Conservation (phyloP, 1,140 invertebrate genomes). For the Triops cancriformis region DNA sequence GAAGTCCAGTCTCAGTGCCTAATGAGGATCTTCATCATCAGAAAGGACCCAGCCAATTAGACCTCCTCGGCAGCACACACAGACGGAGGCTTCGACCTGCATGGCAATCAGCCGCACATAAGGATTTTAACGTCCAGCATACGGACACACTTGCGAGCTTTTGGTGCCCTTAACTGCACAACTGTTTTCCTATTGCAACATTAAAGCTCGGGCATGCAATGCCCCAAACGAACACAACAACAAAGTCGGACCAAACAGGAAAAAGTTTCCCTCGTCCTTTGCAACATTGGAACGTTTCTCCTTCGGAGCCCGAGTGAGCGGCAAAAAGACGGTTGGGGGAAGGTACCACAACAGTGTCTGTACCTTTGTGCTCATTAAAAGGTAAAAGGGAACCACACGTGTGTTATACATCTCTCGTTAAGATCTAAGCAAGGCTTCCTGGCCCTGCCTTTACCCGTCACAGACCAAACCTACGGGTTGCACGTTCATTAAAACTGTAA, state of each 20-base stretch:
- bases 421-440: not conserved
- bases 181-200: constrained; percentile 4
- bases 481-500: not conserved
- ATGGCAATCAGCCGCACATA: not conserved
- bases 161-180: not conserved
- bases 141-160: not conserved
- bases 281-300: not conserved
- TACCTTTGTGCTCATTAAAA: not conserved
- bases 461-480: not conserved
- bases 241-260: not conserved
- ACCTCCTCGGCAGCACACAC: constrained; percentile 1
- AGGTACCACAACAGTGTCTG: no score
- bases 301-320: not conserved
- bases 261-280: not conserved
- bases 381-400: not conserved
- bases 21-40: constrained; percentile 10
- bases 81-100: not conserved
- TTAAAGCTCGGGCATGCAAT: not conserved
- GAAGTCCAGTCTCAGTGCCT: not conserved
- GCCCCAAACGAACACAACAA: not conserved
- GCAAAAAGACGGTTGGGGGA: no score
- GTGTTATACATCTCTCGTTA: constrained; percentile 10
- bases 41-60: not conserved
- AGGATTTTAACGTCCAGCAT: no score
- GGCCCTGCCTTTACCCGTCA: not conserved